Conservation (phyloP, 2,888 invertebrate genomes). For the Phragmatobia fuliginosa region DNA sequence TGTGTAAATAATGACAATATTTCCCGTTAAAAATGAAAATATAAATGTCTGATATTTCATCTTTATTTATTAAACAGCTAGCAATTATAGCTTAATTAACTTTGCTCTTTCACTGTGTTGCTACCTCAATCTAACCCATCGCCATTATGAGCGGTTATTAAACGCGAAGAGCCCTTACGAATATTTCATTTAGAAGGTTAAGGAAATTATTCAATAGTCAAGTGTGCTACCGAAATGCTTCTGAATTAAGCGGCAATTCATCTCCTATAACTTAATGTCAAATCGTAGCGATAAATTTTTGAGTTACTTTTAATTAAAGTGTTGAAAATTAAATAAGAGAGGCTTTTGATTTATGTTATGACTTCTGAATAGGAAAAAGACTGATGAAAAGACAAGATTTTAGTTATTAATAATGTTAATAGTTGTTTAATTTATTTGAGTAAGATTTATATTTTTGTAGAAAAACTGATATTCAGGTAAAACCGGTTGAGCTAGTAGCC, state of each 20-base stretch:
- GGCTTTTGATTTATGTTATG: neutral
- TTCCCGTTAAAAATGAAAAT: too few species aligned
- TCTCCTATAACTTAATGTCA: slow-evolving; percentile 13
- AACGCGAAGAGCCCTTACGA: slow-evolving; percentile 45
- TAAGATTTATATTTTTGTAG: too few species aligned
- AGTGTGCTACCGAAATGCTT: slow-evolving; percentile 27
- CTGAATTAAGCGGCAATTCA: slow-evolving; percentile 34
- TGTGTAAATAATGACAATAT: too few species aligned
- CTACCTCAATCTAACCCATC: slow-evolving; percentile 36
- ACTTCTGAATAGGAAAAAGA: neutral
- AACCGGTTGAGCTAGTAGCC: too few species aligned
- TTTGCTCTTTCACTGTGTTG: slow-evolving; percentile 10
- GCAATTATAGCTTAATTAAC: slow-evolving; percentile 12
- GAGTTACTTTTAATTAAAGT: neutral
- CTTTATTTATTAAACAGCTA: neutral
- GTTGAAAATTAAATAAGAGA: neutral
- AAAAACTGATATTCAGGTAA: too few species aligned
- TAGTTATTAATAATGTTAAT: too few species aligned
- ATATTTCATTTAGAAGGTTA: slow-evolving; percentile 47
- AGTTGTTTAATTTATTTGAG: too few species aligned
- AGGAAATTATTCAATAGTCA: slow-evolving; percentile 49
- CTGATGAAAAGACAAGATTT: neutral
- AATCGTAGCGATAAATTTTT: slow-evolving; percentile 7
- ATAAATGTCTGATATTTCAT: too few species aligned
- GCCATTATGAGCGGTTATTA: slow-evolving; percentile 45